Percentiles rank a stretch among this genome's conserved stretches.
Evolutionary conservation across 2,113 vertebrate genomes (phyloP).

Genomic region (Sminthopsis crassicaudata): DNA sequence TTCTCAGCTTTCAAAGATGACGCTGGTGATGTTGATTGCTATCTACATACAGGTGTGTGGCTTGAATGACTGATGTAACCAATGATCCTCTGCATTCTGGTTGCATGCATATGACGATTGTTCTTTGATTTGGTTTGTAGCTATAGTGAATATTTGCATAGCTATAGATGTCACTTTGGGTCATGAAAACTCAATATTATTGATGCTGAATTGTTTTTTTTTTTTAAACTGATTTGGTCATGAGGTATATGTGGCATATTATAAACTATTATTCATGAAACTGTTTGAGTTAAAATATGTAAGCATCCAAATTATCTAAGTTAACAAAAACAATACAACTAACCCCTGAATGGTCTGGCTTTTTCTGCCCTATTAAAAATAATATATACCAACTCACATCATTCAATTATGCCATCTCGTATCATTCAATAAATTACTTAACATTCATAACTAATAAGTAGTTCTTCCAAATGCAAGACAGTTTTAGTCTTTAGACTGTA

Average conservation of each 20-base stretch:
- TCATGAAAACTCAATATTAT: neutral
- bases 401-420: neutral
- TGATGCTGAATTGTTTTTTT: neutral
- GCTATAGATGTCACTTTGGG: neutral
- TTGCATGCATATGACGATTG: neutral
- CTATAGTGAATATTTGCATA: neutral
- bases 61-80: neutral
- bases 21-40: accelerated
- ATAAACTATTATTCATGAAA: neutral
- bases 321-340: neutral
- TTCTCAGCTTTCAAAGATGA: neutral
- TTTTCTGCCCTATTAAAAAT: neutral
- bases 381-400: neutral
- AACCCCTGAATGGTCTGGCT: neutral
- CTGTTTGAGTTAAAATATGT: neutral
- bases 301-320: neutral
- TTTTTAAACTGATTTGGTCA: neutral
- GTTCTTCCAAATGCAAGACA: accelerated
- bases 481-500: neutral
- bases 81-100: neutral
- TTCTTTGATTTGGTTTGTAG: neutral
- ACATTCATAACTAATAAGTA: neutral
- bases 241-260: neutral
- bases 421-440: neutral
- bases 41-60: neutral